phyloP scores from a whole-genome alignment of 2,888 invertebrate species.

The Elmis aenea region DNA sequence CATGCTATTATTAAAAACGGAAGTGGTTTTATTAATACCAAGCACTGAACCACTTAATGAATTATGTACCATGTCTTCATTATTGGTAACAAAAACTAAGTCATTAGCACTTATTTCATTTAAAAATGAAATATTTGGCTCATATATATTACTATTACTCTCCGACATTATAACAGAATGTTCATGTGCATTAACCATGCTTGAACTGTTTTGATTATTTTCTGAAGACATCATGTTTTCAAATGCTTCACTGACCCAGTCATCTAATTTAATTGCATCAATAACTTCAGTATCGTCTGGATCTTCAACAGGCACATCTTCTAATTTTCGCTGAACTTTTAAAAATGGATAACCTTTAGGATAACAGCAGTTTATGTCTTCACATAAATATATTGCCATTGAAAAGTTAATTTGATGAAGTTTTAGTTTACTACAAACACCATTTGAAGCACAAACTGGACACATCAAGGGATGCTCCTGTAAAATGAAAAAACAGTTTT shows the following conservation, averaged over 20 bases:
- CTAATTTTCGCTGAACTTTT: background rate
- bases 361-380: background rate
- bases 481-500: too few species aligned
- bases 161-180: too few species aligned
- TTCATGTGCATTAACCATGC: too few species aligned
- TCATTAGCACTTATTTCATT: too few species aligned
- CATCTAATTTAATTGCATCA: background rate
- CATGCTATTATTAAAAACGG: too few species aligned
- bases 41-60: too few species aligned
- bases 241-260: background rate
- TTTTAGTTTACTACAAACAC: background rate
- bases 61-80: too few species aligned
- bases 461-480: background rate
- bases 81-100: too few species aligned
- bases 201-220: background rate
- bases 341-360: background rate
- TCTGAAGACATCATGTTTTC: background rate
- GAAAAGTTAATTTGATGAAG: constrained; percentile 2
- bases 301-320: background rate
- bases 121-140: too few species aligned
- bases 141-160: too few species aligned
- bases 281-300: background rate
- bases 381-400: constrained; percentile 2
- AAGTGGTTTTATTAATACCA: too few species aligned
- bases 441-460: background rate